These are phyloP conservation scores for Sarcophaga rosellei DNA, from an alignment of 2,888 invertebrate species.

Conservation along the genomic window DNA sequence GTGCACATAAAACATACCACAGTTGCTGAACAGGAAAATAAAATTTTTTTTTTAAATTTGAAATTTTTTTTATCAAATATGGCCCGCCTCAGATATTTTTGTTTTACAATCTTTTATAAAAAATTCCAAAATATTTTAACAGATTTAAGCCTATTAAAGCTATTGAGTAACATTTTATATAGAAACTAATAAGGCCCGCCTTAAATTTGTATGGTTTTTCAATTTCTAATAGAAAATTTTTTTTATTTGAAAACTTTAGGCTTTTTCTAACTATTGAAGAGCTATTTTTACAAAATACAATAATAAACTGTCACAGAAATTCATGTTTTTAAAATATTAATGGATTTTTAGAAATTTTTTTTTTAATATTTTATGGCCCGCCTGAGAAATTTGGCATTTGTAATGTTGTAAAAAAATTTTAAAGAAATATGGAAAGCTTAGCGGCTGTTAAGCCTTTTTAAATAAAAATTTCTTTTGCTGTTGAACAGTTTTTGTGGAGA, in stretches of 20 bases:
- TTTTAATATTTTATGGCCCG: constrained; percentile 3
- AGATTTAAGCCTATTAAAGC: neutral
- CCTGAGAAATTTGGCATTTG: neutral
- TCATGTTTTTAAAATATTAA: neutral
- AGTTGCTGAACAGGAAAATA: no score
- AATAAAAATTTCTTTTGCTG: neutral
- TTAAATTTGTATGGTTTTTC: neutral
- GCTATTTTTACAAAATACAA: no score
- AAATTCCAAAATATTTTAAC: neutral
- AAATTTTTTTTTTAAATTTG: no score
- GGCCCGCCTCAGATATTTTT: neutral
- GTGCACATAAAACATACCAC: no score
- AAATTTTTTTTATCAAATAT: neutral
- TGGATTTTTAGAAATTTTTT: neutral
- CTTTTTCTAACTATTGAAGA: no score
- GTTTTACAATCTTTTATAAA: neutral
- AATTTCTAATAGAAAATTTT: no score
- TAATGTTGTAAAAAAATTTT: neutral
- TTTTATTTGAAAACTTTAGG: no score
- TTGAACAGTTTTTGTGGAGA: neutral
- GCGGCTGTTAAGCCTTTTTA: neutral
- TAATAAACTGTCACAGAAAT: neutral
- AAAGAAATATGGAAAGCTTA: neutral
- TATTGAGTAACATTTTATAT: neutral
- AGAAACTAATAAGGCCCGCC: neutral